Evolutionary conservation across 2,797 vertebrate species (phyloP).

Genomic region (Selene dorsalis): DNA sequence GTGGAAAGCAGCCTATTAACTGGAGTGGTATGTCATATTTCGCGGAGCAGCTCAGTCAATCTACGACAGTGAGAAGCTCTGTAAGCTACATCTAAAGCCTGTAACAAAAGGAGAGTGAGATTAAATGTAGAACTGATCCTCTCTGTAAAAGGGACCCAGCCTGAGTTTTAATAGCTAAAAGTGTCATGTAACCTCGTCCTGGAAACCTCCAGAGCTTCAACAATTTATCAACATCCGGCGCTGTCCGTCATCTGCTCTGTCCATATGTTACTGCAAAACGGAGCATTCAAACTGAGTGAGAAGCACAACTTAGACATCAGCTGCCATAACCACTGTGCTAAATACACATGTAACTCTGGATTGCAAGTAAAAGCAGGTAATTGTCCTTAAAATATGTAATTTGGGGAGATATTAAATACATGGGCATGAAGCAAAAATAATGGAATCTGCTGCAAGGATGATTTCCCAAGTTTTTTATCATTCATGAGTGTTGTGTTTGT

Average conservation of each 20-base stretch:
- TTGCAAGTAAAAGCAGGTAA: too few relatives aligned
- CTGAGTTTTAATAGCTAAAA: constrained; percentile 71
- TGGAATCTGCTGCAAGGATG: background rate
- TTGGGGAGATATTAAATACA: background rate
- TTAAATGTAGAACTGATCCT: constrained; percentile 76
- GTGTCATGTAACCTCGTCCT: constrained; percentile 68
- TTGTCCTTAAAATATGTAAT: background rate
- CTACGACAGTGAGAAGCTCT: constrained; percentile 69
- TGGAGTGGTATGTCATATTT: constrained; percentile 71
- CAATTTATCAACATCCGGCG: constrained; percentile 51
- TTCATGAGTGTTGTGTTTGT: background rate
- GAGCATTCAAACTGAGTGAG: background rate
- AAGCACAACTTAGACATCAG: background rate
- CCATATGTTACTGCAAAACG: constrained; percentile 29
- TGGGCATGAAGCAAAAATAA: background rate
- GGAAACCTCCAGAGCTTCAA: constrained; percentile 56
- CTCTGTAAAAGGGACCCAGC: constrained; percentile 60
- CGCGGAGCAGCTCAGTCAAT: constrained; percentile 65
- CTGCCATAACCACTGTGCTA: background rate
- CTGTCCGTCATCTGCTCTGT: constrained; percentile 47
- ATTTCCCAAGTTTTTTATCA: background rate
- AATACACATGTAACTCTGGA: background rate
- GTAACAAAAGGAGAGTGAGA: constrained; percentile 78
- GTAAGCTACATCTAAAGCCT: constrained; percentile 75
- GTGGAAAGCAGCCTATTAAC: constrained; percentile 70